A percentile compares a stretch with the other conserved stretches of the same genome.
phyloP scores from a whole-genome alignment of 2,113 vertebrate genomes.

The Heptranchias perlo region DNA sequence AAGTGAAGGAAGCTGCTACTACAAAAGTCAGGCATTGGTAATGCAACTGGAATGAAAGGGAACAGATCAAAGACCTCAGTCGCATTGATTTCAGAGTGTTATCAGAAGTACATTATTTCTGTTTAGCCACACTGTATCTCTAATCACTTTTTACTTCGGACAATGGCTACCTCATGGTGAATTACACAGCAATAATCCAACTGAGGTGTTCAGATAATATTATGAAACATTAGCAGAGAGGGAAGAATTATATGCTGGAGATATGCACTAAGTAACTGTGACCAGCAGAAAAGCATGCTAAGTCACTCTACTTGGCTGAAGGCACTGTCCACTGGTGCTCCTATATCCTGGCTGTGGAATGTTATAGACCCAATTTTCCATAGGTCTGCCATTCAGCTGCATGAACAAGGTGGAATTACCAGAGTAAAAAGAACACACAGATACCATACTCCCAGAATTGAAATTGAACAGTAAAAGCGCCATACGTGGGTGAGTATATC shows the following conservation, averaged over 20 bases:
- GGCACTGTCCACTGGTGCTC: neutral
- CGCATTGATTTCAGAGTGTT: neutral
- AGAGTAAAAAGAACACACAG: neutral
- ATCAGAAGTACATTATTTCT: neutral
- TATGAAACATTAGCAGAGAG: neutral
- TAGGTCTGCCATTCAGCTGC: neutral
- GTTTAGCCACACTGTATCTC: neutral
- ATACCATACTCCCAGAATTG: neutral
- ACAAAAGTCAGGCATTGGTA: neutral
- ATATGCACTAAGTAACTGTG: neutral
- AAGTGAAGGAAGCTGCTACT: neutral
- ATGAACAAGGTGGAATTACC: neutral
- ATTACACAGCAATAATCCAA: neutral
- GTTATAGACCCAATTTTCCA: neutral
- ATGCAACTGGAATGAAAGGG: neutral
- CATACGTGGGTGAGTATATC: neutral
- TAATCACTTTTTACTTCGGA: neutral
- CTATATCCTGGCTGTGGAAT: neutral
- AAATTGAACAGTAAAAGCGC: neutral
- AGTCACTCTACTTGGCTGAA: neutral
- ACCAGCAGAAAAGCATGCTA: neutral
- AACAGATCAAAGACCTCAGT: neutral
- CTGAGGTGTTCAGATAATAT: neutral
- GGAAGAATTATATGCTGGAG: neutral
- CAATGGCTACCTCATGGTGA: neutral